phyloP scores from a whole-genome alignment of 2,888 invertebrate genomes.

The Rhorus exstirpatorius region DNA sequence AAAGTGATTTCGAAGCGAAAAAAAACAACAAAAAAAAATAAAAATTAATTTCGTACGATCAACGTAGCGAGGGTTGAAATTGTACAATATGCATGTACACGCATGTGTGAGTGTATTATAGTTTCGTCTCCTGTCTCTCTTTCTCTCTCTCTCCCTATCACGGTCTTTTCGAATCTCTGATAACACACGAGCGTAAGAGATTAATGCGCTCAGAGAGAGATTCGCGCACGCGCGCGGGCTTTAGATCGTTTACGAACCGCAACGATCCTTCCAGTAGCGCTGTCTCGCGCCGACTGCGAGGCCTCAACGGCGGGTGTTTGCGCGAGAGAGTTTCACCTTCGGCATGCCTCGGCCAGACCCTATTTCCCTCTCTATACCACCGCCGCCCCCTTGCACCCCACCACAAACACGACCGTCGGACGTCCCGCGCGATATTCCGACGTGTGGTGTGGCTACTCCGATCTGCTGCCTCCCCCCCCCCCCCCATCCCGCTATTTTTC shows the following conservation, averaged over 20 bases:
- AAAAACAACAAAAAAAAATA: constrained; percentile 12
- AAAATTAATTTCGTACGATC: not conserved
- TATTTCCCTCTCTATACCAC: constrained; percentile 36
- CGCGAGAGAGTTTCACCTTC: constrained; percentile 80
- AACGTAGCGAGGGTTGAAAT: not conserved
- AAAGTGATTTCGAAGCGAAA: constrained; percentile 5
- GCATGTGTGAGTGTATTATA: constrained; percentile 7
- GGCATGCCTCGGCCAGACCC: constrained; percentile 71
- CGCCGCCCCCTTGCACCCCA: constrained; percentile 33
- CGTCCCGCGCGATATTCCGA: constrained; percentile 58
- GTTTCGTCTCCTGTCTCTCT: no score
- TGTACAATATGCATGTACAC: not conserved
- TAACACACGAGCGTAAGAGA: constrained; percentile 27
- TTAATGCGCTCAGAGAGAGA: constrained; percentile 32
- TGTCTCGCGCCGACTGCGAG: constrained; percentile 85
- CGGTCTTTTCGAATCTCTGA: not conserved
- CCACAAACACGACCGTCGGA: constrained; percentile 41
- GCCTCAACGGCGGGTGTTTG: constrained; percentile 78
- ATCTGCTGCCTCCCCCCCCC: constrained; percentile 28
- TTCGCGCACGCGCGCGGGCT: constrained; percentile 70
- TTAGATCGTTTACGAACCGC: constrained; percentile 59
- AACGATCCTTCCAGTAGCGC: constrained; percentile 83
- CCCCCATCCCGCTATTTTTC: constrained; percentile 40
- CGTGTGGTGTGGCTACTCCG: constrained; percentile 46
- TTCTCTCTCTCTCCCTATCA: not conserved